phyloP scores from a whole-genome alignment of 2,113 vertebrate species.

The Climacteris rufus region DNA sequence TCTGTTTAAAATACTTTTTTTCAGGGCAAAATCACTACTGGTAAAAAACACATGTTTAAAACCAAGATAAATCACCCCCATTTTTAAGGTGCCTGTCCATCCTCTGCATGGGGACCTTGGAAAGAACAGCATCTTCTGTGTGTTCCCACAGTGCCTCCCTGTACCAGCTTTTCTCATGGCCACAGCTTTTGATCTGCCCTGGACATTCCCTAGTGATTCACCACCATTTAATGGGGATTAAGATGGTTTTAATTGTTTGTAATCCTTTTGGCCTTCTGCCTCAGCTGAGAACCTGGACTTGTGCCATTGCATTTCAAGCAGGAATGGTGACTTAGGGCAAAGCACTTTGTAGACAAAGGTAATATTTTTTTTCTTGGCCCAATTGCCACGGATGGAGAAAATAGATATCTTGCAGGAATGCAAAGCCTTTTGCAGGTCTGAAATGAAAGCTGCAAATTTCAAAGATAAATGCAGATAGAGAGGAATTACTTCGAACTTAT shows the following conservation, averaged over 20 bases:
- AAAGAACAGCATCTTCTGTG: background rate
- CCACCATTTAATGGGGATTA: background rate
- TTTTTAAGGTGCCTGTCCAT: background rate
- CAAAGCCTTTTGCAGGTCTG: background rate
- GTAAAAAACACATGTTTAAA: background rate
- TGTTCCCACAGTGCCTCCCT: background rate
- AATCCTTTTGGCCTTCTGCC: background rate
- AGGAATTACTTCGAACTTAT: background rate
- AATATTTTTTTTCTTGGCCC: background rate
- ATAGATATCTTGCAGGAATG: background rate
- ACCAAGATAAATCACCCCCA: background rate
- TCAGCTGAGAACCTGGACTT: background rate
- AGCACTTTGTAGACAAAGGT: background rate
- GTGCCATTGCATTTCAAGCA: background rate
- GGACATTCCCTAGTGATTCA: background rate
- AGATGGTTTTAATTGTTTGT: slow-evolving; percentile 20
- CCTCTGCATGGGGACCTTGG: background rate
- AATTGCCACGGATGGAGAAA: background rate
- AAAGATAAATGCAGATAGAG: background rate
- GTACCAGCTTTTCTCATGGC: background rate
- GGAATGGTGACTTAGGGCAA: background rate
- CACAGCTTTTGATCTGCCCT: background rate
- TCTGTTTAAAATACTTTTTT: background rate
- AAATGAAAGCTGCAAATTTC: background rate
- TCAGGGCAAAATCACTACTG: background rate